These are phyloP conservation scores for Euzophera pinguis DNA, from an alignment of 2,888 invertebrate genomes.

Conservation along the genomic window DNA sequence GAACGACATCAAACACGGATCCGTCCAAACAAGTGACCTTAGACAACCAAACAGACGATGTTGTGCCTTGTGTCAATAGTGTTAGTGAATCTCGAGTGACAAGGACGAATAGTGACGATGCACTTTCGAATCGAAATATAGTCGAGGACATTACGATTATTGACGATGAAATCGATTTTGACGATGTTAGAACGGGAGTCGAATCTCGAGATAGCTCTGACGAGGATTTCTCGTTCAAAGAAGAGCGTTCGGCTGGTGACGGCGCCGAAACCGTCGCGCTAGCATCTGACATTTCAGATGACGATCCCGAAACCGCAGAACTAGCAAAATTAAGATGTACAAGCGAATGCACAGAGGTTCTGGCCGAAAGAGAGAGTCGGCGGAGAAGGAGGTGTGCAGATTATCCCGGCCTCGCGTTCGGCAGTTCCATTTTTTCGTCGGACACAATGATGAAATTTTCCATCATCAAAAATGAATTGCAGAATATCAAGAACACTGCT, in stretches of 20 bases:
- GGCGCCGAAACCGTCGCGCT: slow-evolving; percentile 62
- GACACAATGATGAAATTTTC: slow-evolving; percentile 99
- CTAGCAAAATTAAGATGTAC: slow-evolving; percentile 92
- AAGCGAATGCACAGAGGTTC: slow-evolving; percentile 92
- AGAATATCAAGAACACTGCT: slow-evolving; percentile 98
- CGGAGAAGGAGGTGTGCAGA: slow-evolving; percentile 91
- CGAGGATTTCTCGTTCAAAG: slow-evolving; percentile 67
- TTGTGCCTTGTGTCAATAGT: slow-evolving; percentile 79
- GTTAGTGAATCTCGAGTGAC: slow-evolving; percentile 79
- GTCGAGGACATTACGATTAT: slow-evolving; percentile 58
- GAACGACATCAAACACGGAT: slow-evolving; percentile 45
- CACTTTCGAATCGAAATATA: slow-evolving; percentile 73
- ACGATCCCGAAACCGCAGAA: slow-evolving; percentile 89
- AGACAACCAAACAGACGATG: slow-evolving; percentile 65
- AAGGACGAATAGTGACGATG: slow-evolving; percentile 79
- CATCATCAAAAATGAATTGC: slow-evolving; percentile 97
- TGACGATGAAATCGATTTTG: slow-evolving; percentile 63
- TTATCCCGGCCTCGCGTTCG: slow-evolving; percentile 95
- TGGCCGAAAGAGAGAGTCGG: slow-evolving; percentile 90
- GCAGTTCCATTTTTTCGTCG: slow-evolving; percentile 95
- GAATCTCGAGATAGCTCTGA: slow-evolving; percentile 62
- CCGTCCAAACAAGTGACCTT: slow-evolving; percentile 75
- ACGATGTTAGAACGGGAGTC: slow-evolving; percentile 45
- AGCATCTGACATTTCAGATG: slow-evolving; percentile 72
- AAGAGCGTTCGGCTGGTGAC: slow-evolving; percentile 67